Evolutionary conservation across 2,113 vertebrate species (phyloP).

Genomic region (Lamprotornis superbus): DNA sequence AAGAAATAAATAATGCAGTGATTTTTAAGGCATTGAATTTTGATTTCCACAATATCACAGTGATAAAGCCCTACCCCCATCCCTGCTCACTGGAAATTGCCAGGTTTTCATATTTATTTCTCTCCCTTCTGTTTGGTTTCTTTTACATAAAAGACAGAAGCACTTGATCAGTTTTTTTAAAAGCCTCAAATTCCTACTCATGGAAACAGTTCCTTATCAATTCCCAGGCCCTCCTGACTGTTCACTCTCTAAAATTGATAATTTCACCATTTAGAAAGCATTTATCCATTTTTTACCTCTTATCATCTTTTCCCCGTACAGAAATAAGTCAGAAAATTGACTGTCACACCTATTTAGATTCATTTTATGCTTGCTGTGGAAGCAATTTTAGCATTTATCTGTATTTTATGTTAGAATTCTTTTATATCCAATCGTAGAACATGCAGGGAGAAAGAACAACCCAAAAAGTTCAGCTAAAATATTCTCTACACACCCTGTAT

Average conservation of each 20-base stretch:
- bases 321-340: background rate
- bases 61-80: background rate
- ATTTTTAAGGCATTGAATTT: background rate
- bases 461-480: background rate
- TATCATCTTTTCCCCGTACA: background rate
- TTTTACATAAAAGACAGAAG: background rate
- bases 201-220: background rate
- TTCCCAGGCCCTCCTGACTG: background rate
- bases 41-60: background rate
- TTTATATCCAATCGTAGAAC: background rate
- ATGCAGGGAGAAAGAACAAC: background rate
- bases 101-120: background rate
- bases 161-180: background rate
- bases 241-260: background rate
- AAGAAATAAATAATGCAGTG: background rate
- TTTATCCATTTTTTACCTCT: background rate
- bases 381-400: background rate
- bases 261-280: background rate
- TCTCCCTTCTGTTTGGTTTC: background rate
- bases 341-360: background rate
- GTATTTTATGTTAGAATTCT: background rate
- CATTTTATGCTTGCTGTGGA: background rate
- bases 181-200: background rate
- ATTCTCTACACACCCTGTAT: rapidly evolving
- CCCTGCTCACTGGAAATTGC: background rate